Conservation (phyloP, 2,797 vertebrate genomes). For the Tapera naevia region DNA sequence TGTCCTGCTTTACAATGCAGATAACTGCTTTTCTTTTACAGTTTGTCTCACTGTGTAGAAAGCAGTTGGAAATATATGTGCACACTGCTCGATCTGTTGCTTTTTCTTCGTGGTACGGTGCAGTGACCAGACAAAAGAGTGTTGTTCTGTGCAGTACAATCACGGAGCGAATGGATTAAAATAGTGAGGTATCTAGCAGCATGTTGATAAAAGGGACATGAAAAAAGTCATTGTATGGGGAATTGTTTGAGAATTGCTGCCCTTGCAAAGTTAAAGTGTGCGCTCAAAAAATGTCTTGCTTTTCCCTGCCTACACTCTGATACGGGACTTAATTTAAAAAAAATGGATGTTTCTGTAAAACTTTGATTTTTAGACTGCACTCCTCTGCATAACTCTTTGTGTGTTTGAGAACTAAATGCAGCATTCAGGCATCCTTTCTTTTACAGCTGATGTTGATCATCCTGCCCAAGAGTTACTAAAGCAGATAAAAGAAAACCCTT, state of each 20-base stretch:
- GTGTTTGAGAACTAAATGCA: background rate
- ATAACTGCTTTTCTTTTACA: background rate
- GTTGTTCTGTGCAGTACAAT: accelerated
- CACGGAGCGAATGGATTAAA: background rate
- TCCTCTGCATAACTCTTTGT: accelerated
- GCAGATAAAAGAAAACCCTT: background rate
- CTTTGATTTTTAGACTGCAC: accelerated
- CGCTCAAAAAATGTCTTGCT: background rate
- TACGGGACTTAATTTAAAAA: background rate
- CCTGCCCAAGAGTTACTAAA: background rate
- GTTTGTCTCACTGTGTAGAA: background rate
- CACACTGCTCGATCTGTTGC: background rate
- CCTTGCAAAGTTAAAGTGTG: background rate
- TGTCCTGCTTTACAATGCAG: slow-evolving; percentile 5
- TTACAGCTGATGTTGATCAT: background rate
- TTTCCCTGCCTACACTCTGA: accelerated
- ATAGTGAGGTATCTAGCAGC: background rate
- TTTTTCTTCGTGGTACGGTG: background rate
- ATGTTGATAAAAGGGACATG: background rate
- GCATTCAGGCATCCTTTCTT: background rate
- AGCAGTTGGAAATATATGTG: background rate
- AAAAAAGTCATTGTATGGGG: background rate
- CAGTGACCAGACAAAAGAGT: background rate
- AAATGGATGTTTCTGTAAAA: background rate
- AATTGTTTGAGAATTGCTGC: background rate